phyloP scores from a whole-genome alignment of 2,888 invertebrate species.

The Agonum fuliginosum region DNA sequence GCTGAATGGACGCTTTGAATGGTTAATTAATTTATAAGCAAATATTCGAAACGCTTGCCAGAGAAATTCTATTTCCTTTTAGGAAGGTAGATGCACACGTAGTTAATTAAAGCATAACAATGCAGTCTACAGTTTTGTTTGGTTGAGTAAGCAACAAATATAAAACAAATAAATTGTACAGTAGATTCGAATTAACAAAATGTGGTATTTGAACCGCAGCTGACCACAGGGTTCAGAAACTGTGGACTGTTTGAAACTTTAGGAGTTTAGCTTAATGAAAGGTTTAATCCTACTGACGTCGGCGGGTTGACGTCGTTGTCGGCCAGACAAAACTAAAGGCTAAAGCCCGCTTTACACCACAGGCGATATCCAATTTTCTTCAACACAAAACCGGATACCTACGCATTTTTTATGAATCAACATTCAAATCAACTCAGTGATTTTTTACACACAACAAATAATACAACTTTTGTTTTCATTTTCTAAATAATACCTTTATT shows the following conservation, averaged over 20 bases:
- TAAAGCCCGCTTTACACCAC: too few species aligned
- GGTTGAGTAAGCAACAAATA: neutral
- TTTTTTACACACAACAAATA: too few species aligned
- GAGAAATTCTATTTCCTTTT: neutral
- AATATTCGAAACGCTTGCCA: neutral
- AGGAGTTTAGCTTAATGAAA: constrained; percentile 30
- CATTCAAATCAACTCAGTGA: too few species aligned
- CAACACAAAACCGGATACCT: too few species aligned
- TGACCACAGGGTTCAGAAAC: constrained; percentile 12
- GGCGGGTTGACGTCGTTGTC: too few species aligned
- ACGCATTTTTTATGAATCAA: too few species aligned
- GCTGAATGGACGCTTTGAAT: neutral
- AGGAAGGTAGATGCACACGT: neutral
- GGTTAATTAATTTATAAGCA: neutral
- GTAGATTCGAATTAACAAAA: constrained; percentile 12
- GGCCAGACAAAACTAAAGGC: too few species aligned
- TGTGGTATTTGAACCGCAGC: constrained; percentile 4
- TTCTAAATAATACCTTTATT: too few species aligned
- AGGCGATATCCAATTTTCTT: too few species aligned
- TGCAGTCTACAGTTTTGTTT: neutral
- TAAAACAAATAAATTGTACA: neutral
- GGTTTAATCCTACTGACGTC: constrained; percentile 13
- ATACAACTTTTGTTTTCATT: too few species aligned
- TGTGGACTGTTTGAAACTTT: constrained; percentile 30
- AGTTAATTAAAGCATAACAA: neutral